These are phyloP conservation scores for Diogma glabrata DNA, from an alignment of 2,888 invertebrate genomes.

Conservation along the genomic window DNA sequence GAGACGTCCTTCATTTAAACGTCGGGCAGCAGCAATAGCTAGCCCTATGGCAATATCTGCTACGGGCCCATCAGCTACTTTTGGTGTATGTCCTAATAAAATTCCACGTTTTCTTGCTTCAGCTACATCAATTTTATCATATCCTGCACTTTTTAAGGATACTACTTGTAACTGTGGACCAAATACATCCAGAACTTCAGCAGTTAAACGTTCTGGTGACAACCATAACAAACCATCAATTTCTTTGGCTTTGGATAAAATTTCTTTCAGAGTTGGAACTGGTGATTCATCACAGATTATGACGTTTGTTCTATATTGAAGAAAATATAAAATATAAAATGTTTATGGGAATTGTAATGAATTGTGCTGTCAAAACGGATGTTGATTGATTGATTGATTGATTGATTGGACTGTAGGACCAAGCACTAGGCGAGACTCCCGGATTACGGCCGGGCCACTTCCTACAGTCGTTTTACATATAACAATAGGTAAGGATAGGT, in stretches of 20 bases:
- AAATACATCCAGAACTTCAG: slow-evolving; percentile 16
- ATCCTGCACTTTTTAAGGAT: slow-evolving; percentile 68
- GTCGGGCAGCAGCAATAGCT: slow-evolving; percentile 54
- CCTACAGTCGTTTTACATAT: no score
- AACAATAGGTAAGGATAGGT: no score
- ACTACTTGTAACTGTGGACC: slow-evolving; percentile 54
- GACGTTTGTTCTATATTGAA: slow-evolving; percentile 21
- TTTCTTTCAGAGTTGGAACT: slow-evolving; percentile 11
- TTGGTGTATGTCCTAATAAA: slow-evolving; percentile 59
- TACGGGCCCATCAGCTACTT: slow-evolving; percentile 55
- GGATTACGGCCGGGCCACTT: no score
- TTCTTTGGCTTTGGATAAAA: slow-evolving; percentile 16
- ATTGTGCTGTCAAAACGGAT: background rate
- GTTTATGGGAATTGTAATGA: no score
- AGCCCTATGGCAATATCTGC: slow-evolving; percentile 68
- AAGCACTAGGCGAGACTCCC: background rate
- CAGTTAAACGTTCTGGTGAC: slow-evolving; percentile 13
- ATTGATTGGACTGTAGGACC: background rate
- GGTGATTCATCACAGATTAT: slow-evolving; percentile 14
- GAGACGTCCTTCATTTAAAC: slow-evolving; percentile 56
- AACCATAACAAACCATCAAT: slow-evolving; percentile 19
- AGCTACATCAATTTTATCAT: slow-evolving; percentile 61
- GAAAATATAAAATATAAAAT: no score
- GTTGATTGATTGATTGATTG: background rate
- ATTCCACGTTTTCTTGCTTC: slow-evolving; percentile 55